Base-by-base conservation (phyloP, 1,140 invertebrate genomes). In the Acromyrmex heyeri region DNA sequence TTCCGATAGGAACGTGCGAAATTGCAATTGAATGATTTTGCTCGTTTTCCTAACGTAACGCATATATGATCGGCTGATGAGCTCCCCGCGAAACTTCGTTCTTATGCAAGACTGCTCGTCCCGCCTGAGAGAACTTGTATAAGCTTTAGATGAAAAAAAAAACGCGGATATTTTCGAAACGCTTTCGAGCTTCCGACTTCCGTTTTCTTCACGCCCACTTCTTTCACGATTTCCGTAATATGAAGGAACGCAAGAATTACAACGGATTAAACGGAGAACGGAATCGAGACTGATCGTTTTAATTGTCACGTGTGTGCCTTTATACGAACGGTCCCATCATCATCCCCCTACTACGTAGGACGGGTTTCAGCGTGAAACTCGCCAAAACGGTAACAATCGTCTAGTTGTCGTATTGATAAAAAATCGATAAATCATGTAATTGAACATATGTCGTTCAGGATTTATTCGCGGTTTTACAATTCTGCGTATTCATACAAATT, bases 11-110 rank as follows among this genome's bases (percentile, higher is more conserved):
- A 95, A 96, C 24, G 95, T 96, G 64, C 95, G 95, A 91, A 96
- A 96, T 90, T 96, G 96, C 79, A 96, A 91, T 91, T 96, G 95
- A 72, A 96, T 96, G 61, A 96, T 96, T 93, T 95, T 95, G 91
- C 93, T 95, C 1, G 93, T 94, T 93, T 94, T 95, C 94, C 92
- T 95, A 77, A 92, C 85, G 93, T 95, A 95, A 95, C 94, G 94
- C 95, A 95, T 95, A 94, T 93, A 95, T 93, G 82, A 73, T 38
- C 70, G 72, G 34, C 50, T 87, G 61, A 69, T 24, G n/a, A 44
- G 55, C 21, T 34, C 12, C 12, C 14, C 57, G 50, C n/a, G 30
- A 67, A 82, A 44, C 18, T 48, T 18, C 24, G 53, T 38, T 44
- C 18, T 21, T 21, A 14, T 24, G 59, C 73, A 38, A 65, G n/a